Conservation (phyloP, 2,113 vertebrate species). For the Potamarius usumacintae region DNA sequence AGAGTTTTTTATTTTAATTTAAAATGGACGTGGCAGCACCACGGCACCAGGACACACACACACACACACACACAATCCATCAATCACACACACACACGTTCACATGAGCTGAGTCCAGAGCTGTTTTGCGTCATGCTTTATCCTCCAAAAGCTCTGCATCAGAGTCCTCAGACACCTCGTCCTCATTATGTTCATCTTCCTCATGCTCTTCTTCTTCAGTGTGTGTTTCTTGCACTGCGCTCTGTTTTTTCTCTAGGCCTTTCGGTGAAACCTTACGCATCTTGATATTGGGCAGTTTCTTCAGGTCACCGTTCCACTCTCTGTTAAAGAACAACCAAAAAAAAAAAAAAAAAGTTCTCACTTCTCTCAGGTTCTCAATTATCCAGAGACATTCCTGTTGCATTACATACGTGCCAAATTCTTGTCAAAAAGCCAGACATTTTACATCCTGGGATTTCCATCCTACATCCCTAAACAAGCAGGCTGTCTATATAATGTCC, state of each 20-base stretch:
- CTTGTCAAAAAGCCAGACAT: not conserved
- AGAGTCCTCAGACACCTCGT: not conserved
- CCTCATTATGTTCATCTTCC: conserved; percentile 31
- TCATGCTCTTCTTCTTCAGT: conserved; percentile 23
- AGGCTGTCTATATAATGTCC: not conserved
- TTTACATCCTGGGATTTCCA: not conserved
- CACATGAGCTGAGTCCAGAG: not conserved
- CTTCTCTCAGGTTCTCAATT: not conserved
- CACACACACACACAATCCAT: not conserved
- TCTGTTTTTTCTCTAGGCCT: conserved; percentile 57
- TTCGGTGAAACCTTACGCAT: conserved; percentile 82
- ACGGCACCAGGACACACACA: not conserved
- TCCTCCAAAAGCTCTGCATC: conserved; percentile 20
- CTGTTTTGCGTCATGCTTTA: not conserved
- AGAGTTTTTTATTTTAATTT: conserved; percentile 22
- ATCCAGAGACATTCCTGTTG: no score
- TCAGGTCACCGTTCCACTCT: conserved; percentile 91
- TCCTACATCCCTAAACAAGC: not conserved
- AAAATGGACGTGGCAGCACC: no score
- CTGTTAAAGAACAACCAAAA: conserved; percentile 62
- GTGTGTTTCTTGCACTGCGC: conserved; percentile 15
- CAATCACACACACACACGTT: not conserved
- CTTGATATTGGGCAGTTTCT: conserved; percentile 93
- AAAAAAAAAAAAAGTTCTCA: not conserved
- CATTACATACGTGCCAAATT: not conserved